Evolutionary conservation across 1,140 invertebrate species (phyloP).

Genomic region (Anoplophora glabripennis): DNA sequence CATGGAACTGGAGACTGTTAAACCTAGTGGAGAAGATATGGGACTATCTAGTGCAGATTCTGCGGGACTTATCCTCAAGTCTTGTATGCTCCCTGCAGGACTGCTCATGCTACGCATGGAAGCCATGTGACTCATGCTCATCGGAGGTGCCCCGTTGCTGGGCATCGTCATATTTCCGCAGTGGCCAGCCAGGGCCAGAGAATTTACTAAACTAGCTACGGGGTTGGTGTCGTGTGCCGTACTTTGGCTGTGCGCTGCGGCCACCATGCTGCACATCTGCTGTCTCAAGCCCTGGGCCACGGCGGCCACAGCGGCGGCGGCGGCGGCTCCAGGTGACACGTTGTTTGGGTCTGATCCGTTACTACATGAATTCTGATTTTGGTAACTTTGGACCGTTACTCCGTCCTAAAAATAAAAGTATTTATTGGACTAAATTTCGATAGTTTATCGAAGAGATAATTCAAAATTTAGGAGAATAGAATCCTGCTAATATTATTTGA

Average conservation of each 20-base stretch:
- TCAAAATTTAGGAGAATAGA: too few relatives aligned
- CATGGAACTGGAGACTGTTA: slow-evolving; percentile 45
- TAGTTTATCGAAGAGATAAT: too few relatives aligned
- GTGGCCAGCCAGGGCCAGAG: slow-evolving; percentile 44
- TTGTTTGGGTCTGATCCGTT: slow-evolving; percentile 63
- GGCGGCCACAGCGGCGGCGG: slow-evolving; percentile 70
- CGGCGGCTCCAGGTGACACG: slow-evolving; percentile 62
- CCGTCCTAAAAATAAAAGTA: slow-evolving; percentile 38
- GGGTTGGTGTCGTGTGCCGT: slow-evolving; percentile 55
- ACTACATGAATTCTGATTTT: slow-evolving; percentile 48
- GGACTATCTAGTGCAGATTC: slow-evolving; percentile 50
- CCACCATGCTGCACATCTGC: slow-evolving; percentile 71
- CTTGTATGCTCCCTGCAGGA: slow-evolving; percentile 46
- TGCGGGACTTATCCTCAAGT: slow-evolving; percentile 46
- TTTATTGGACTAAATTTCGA: not conserved
- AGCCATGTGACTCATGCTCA: slow-evolving; percentile 43
- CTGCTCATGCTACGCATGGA: slow-evolving; percentile 45
- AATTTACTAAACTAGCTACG: slow-evolving; percentile 48
- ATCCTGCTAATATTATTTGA: too few relatives aligned
- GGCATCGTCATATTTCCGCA: slow-evolving; percentile 47
- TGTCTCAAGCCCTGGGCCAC: slow-evolving; percentile 67
- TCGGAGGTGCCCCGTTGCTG: slow-evolving; percentile 45
- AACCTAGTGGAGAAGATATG: slow-evolving; percentile 53
- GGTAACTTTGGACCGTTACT: slow-evolving; percentile 44
- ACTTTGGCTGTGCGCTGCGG: slow-evolving; percentile 56